phyloP scores from a whole-genome alignment of 1,140 invertebrate species.

The Hyphantria cunea region DNA sequence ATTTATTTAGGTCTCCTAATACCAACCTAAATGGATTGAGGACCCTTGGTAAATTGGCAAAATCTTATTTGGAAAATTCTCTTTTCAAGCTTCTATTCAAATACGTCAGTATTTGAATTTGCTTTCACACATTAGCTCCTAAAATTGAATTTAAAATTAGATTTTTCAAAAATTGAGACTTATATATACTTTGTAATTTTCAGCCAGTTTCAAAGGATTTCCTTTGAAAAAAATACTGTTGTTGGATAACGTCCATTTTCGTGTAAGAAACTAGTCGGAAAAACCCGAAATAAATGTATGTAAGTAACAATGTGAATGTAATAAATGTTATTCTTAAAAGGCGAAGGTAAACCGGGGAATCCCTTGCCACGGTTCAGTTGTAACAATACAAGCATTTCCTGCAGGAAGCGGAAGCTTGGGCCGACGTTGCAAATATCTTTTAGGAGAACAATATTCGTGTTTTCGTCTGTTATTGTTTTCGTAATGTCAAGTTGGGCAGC shows the following conservation, averaged over 20 bases:
- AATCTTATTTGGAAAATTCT: slow-evolving; percentile 12
- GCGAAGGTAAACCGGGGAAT: slow-evolving; percentile 8
- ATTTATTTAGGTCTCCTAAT: slow-evolving; percentile 11
- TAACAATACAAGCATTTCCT: slow-evolving; percentile 28
- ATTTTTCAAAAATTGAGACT: no score
- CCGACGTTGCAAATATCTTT: slow-evolving; percentile 25
- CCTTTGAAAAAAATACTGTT: background rate
- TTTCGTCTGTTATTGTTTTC: slow-evolving; percentile 20
- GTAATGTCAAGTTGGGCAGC: slow-evolving; percentile 1
- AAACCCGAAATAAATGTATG: no score
- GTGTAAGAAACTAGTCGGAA: no score
- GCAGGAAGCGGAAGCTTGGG: slow-evolving; percentile 20
- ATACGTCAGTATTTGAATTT: no score
- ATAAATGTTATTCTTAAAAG: slow-evolving; percentile 29
- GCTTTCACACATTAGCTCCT: slow-evolving; percentile 20
- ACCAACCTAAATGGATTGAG: slow-evolving; percentile 22
- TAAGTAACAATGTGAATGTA: slow-evolving; percentile 18
- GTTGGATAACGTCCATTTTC: background rate
- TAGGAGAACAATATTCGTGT: slow-evolving; percentile 16
- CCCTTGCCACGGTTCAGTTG: slow-evolving; percentile 22
- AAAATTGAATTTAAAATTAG: slow-evolving; percentile 6
- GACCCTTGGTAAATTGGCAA: slow-evolving; percentile 9
- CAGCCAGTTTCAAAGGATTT: no score
- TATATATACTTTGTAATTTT: no score
- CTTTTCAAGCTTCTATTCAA: no score